These are phyloP conservation scores for Argopecten irradians DNA, from an alignment of 1,140 invertebrate species.

Conservation along the genomic window DNA sequence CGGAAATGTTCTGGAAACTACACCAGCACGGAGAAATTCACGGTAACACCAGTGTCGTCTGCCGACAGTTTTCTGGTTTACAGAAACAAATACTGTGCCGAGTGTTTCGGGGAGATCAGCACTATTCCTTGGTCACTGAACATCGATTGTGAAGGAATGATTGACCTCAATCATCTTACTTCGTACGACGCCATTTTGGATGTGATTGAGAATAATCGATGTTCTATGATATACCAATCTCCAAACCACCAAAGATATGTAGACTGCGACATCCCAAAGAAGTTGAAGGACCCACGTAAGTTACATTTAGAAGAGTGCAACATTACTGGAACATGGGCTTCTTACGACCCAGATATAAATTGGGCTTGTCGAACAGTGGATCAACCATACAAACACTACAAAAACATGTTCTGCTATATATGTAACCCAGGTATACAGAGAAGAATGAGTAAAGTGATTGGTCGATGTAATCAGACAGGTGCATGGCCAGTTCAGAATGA, in stretches of 20 bases:
- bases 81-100: background rate
- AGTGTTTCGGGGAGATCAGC: background rate
- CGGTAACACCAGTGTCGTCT: background rate
- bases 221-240: background rate
- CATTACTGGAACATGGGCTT: conserved; percentile 11
- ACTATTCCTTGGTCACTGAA: background rate
- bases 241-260: background rate
- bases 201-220: background rate
- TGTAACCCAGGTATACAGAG: conserved; percentile 25
- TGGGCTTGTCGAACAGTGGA: background rate
- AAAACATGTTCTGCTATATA: conserved; percentile 33
- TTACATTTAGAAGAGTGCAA: conserved; percentile 18
- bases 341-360: conserved; percentile 18
- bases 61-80: background rate
- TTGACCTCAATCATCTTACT: background rate
- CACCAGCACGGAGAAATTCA: background rate
- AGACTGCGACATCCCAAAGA: background rate
- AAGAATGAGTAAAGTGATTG: background rate
- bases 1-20: background rate
- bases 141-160: background rate
- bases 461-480: background rate
- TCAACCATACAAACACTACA: background rate
- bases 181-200: background rate
- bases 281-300: background rate
- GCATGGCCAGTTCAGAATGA: background rate